Evolutionary conservation across 2,888 invertebrate genomes (phyloP), one percentile per base, ranked within the genome.

Genomic region (Uloborus plumipes): DNA sequence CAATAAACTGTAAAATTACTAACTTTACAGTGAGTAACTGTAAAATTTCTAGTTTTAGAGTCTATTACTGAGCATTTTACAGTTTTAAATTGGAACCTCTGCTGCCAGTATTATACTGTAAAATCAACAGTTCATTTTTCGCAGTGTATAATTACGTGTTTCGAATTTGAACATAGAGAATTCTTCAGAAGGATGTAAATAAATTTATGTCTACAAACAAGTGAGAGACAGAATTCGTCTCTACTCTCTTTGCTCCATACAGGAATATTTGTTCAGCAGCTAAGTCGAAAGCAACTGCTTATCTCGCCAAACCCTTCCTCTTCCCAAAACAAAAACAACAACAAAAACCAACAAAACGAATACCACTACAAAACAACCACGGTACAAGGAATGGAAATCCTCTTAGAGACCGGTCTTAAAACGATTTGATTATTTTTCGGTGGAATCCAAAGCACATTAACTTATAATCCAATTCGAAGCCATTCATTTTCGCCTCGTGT

Each of bases 361-460:
- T 26, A 22, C 61, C 61, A 61, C 22, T 31, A 26, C 26, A 61
- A 22, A 22, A 61, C 31, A 31, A 61, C 16, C 31, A 18, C n/a
- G n/a, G 65, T n/a, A n/a, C n/a, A 14, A 71, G 50, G 55, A 22
- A 50, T 50, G 55, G 20, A 64, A 73, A 73, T 31, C 64, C 53
- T 31, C 59, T 69, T 76, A 26, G 58, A 66, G 64, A 74, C 66
- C 53, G 74, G 65, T 65, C 39, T 51, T 49, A 50, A 74, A 74
- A 81, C 70, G 70, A 81, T 81, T 81, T 74, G 80, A 74, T 74
- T 81, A 70, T 81, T 81, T 74, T 69, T 66, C 18, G 53, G 58
- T 53, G 69, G 15, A 50, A 70, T 65, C 49, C 49, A 26, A n/a
- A 62, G 72, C 59, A 26, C 66, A 72, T 79, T 79, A 79, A 79